Percentiles rank a stretch among this genome's conserved stretches.
These are phyloP conservation scores for Apodemia duryi DNA, from an alignment of 2,888 invertebrate genomes.

Conservation along the genomic window DNA sequence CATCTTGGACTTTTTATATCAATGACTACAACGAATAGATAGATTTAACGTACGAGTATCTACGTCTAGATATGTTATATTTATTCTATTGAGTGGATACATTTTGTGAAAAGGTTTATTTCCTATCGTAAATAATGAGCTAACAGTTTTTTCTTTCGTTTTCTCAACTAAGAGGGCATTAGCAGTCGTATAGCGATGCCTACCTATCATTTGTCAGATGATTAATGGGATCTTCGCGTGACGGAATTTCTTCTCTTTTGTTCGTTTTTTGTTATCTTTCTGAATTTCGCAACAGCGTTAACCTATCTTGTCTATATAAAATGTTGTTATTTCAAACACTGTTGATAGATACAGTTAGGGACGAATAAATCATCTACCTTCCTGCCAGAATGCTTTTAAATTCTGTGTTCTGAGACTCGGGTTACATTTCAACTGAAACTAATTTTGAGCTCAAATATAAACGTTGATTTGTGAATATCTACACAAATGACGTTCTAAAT, in stretches of 20 bases:
- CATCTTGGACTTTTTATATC: too few species aligned
- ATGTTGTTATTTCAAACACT: background rate
- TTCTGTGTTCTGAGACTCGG: too few species aligned
- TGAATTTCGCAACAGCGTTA: conserved; percentile 9
- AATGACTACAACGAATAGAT: too few species aligned
- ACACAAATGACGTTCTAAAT: too few species aligned
- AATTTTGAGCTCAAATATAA: too few species aligned
- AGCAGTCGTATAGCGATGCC: conserved; percentile 7
- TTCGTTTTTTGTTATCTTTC: conserved; percentile 1
- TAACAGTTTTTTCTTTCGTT: conserved; percentile 2
- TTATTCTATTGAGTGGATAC: background rate
- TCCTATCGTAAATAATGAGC: conserved; percentile 7
- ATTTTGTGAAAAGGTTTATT: background rate
- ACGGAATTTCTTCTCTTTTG: conserved; percentile 7
- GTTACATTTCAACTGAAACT: too few species aligned
- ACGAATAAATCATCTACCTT: too few species aligned
- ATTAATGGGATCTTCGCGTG: conserved; percentile 8
- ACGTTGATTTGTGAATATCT: too few species aligned
- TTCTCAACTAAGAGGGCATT: conserved; percentile 3
- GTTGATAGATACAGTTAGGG: background rate
- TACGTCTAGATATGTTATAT: too few species aligned
- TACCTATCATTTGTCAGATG: conserved; percentile 8
- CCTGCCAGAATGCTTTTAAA: too few species aligned
- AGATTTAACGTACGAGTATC: too few species aligned
- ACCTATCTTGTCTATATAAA: background rate